Evolutionary conservation across 2,113 vertebrate species (phyloP), one percentile per base, ranked within the genome.

Genomic region (Anarhynchus alexandrinus): DNA sequence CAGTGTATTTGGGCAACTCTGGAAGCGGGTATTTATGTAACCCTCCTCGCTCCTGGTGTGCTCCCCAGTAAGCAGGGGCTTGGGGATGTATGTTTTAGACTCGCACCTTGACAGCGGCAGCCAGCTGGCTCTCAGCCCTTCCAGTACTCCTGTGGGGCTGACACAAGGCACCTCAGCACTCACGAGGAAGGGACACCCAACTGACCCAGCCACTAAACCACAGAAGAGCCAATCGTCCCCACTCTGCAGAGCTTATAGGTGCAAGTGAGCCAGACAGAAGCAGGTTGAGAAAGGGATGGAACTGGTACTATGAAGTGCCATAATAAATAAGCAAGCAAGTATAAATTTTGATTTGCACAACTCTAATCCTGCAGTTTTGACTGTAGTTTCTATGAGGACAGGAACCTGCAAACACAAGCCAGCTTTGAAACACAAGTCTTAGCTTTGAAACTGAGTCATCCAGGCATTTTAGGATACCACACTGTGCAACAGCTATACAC

Each of bases 201-300:
- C 34, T 20, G 38, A 32, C 27, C 14, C 54, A 12, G 15, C 17
- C 47, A 38, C 66, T 17, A 20, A 65, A 8, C 15, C 66, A 13
- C 72, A n/a, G n/a, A 34, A 64, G 7, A 82, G 61, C 67, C 5
- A 0, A 42, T 14, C 0, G 0, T 7, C 61, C 42, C 82, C 9
- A 42, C 55, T 58, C 82, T 36, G 61, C 42, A 71, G 52, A 74
- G 70, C 47, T 58, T 21, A 32, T 6, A 30, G 73, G 38, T 49
- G 42, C 66, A 58, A 74, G 16, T 4, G 36, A 87, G 65, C 27
- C 82, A 82, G 45, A 42, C 7, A 79, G 61, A 57, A 79, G 70
- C 47, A 59, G 57, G 29, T 0, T 54, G 82, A 58, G 52, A 45
- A 82, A 82, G 25, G 29, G 47, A 64, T 5, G 22, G 64, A 74